A percentile compares a stretch with the other conserved stretches of the same genome.
Evolutionary conservation across 2,888 invertebrate genomes (phyloP).

Genomic region (Crocallis elinguaria): DNA sequence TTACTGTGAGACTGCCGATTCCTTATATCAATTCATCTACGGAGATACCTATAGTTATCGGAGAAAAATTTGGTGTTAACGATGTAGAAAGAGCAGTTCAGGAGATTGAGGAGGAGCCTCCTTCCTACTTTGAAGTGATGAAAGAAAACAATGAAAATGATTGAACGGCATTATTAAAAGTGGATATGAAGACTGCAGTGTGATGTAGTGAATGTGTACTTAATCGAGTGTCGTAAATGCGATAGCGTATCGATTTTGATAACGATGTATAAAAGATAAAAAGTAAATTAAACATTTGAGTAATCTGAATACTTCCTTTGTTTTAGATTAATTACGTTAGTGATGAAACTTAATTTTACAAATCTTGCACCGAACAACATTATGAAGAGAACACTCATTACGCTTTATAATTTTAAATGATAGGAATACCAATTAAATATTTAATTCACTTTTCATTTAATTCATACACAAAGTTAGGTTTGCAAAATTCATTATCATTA

Average conservation of each 20-base stretch:
- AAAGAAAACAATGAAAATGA: conserved; percentile 28
- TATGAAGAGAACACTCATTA: too few relatives aligned
- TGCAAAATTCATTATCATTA: too few relatives aligned
- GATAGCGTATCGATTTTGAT: background rate
- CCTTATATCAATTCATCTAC: conserved; percentile 39
- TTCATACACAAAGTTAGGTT: too few relatives aligned
- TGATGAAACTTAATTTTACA: too few relatives aligned
- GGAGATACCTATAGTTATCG: conserved; percentile 46
- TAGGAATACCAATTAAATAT: too few relatives aligned
- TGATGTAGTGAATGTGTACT: background rate
- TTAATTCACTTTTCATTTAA: too few relatives aligned
- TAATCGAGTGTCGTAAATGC: background rate
- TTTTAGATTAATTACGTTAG: background rate
- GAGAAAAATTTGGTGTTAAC: conserved; percentile 25
- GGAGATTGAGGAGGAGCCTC: conserved; percentile 24
- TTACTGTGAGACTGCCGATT: conserved; percentile 42
- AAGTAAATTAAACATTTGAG: background rate
- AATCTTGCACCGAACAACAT: too few relatives aligned
- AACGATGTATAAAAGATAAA: background rate
- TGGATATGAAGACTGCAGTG: background rate
- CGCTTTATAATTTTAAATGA: too few relatives aligned
- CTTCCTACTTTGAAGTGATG: conserved; percentile 42
- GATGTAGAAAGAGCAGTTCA: conserved; percentile 5
- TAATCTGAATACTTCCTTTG: background rate
- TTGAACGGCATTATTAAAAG: background rate